phyloP scores from a whole-genome alignment of 2,888 invertebrate genomes.

The Drosophila demipolita region DNA sequence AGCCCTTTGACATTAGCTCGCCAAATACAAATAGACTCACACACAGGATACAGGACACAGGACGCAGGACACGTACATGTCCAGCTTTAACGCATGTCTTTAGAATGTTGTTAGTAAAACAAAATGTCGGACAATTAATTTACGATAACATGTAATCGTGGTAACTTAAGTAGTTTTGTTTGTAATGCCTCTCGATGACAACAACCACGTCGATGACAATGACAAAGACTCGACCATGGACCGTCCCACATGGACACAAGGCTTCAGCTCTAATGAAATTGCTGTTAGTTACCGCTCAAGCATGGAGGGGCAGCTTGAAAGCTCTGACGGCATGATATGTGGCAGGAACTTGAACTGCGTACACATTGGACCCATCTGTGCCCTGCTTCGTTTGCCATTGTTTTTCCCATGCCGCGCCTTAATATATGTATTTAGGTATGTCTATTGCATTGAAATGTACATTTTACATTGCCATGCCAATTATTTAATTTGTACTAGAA shows the following conservation, averaged over 20 bases:
- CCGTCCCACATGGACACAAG: slow-evolving; percentile 35
- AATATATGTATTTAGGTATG: slow-evolving; percentile 29
- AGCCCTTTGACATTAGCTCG: slow-evolving; percentile 19
- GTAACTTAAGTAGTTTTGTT: slow-evolving; percentile 80
- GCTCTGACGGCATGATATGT: slow-evolving; percentile 13
- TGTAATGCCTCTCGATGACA: slow-evolving; percentile 72
- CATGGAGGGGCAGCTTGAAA: slow-evolving; percentile 14
- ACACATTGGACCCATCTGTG: slow-evolving; percentile 22
- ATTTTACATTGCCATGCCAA: slow-evolving; percentile 78
- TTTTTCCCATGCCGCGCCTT: slow-evolving; percentile 42
- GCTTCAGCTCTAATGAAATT: slow-evolving; percentile 70
- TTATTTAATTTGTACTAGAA: slow-evolving; percentile 72
- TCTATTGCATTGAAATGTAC: slow-evolving; percentile 63
- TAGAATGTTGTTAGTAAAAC: slow-evolving; percentile 69
- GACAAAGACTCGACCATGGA: slow-evolving; percentile 16
- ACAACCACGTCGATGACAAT: slow-evolving; percentile 34
- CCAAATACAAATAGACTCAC: slow-evolving; percentile 12
- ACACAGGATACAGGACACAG: slow-evolving; percentile 6
- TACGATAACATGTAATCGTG: slow-evolving; percentile 80
- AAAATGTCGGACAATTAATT: slow-evolving; percentile 79
- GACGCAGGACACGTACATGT: slow-evolving; percentile 4
- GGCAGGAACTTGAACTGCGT: slow-evolving; percentile 9
- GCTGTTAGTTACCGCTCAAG: slow-evolving; percentile 51
- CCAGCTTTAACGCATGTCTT: slow-evolving; percentile 62
- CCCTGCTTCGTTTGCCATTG: slow-evolving; percentile 21